Evolutionary conservation across 2,888 invertebrate species (phyloP), one percentile per base, ranked within the genome.

Genomic region (Teinopalpus imperialis): DNA sequence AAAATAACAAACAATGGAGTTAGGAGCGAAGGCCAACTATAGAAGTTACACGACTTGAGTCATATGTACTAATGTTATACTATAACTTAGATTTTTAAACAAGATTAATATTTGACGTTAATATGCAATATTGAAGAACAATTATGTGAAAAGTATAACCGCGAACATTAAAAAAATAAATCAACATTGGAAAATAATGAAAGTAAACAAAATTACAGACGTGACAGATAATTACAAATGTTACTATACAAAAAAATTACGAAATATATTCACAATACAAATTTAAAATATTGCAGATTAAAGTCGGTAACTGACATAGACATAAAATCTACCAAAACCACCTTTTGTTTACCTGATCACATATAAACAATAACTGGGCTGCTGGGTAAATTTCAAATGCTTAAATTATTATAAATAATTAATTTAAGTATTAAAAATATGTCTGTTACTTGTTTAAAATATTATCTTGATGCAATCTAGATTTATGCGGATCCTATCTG

Each of bases 281-380:
- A 16, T 16, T 16, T 16, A 16, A 16, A 21, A 35, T 35, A 41
- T 35, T 35, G 46, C 46, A 41, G 14, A 46, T 46, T 35, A 46
- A 34, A 6, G 23, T 23, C 13, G 3, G 7, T 4, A 23, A 12
- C n/a, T 14, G 35, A 35, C 29, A 34, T 14, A 13, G 41, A 45
- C 32, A 45, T 32, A 12, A 29, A 35, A 24, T 36, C 29, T 46
- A 46, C 46, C 36, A 12, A 37, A 61, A 59, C 62, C 55, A 62
- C 61, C 58, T 59, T 50, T 51, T 45, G 44, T 51, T 62, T 61
- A 62, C 62, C 62, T 62, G 58, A 44, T 48, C 14, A 1, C 21
- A 10, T 30, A 35, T 46, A 35, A 46, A 46, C 45, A 46, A 46
- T 23, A 40, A 46, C 40, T 46, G 45, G 45, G 45, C 45, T 40